phyloP scores from a whole-genome alignment of 1,140 invertebrate species.

The Papilio polyxenes region DNA sequence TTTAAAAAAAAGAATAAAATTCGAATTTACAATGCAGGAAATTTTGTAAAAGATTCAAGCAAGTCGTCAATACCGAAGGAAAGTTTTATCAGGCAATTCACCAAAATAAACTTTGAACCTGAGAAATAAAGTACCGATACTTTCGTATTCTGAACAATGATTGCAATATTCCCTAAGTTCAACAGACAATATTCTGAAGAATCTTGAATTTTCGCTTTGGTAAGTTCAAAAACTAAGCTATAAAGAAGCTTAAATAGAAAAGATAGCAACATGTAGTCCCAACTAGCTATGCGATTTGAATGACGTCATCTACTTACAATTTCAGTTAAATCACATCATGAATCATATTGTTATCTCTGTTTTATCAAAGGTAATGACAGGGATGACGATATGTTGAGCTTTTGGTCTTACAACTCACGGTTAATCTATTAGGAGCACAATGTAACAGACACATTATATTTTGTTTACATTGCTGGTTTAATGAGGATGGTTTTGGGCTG shows the following conservation, averaged over 20 bases:
- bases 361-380: no score
- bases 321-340: no score
- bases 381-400: no score
- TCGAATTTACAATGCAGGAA: background rate
- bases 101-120: background rate
- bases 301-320: no score
- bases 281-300: no score
- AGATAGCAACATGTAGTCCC: no score
- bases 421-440: no score
- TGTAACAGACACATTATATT: no score
- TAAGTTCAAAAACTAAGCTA: background rate
- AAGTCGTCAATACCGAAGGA: background rate
- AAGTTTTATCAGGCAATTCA: background rate
- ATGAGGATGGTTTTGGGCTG: no score
- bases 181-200: background rate
- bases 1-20: background rate
- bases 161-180: background rate
- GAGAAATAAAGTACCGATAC: background rate
- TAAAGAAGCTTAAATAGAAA: background rate
- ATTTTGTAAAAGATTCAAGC: background rate
- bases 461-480: no score
- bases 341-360: no score
- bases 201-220: background rate
- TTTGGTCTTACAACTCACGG: no score
- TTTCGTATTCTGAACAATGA: background rate